Evolutionary conservation across 2,113 vertebrate genomes (phyloP), one percentile per base, ranked within the genome.

Genomic region (Alethe castanea): DNA sequence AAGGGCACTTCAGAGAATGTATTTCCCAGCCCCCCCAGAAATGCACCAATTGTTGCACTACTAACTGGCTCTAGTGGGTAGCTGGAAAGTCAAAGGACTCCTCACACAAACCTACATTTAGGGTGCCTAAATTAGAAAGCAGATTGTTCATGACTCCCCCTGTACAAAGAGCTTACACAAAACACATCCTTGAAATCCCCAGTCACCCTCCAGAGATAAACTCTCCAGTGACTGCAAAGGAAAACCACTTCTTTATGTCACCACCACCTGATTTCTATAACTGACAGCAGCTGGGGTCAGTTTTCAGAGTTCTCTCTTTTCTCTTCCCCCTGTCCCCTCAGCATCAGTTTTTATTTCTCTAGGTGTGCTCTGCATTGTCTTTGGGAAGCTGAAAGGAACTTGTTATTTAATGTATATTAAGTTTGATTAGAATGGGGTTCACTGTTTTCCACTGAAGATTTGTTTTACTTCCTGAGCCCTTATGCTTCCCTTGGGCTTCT

Each of bases 71-170:
- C 40, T n/a, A 2, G 42, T 18, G 38, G 19, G 14, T 1, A 57
- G 31, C 17, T 65, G 62, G 20, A 62, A 78, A 62, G 9, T 4
- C 19, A 54, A 86, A 77, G 45, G 3, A 31, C 14, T 71, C n/a
- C 14, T 35, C 6, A 67, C 6, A 23, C 10, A 73, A 89, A 48
- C 23, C 23, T 7, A 33, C 38, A 38, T 70, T 76, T 4, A 73
- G 23, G 22, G 14, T 26, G 12, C 11, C 33, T 25, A 31, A 38
- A 50, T 31, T 14, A 35, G 25, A 33, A 57, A 83, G 9, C 7
- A 28, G 15, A 16, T 42, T n/a, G 2, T 8, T 73, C 12, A 3
- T 11, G 3, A 52, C 4, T 76, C 10, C 4, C 7, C 24, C 0
- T 2, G 14, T 1, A 20, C 1, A 13, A 48, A 70, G 9, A 80